A percentile compares a stretch with the other conserved stretches of the same genome.
phyloP scores from a whole-genome alignment of 2,888 invertebrate genomes.

The Trachelus iudaicus region DNA sequence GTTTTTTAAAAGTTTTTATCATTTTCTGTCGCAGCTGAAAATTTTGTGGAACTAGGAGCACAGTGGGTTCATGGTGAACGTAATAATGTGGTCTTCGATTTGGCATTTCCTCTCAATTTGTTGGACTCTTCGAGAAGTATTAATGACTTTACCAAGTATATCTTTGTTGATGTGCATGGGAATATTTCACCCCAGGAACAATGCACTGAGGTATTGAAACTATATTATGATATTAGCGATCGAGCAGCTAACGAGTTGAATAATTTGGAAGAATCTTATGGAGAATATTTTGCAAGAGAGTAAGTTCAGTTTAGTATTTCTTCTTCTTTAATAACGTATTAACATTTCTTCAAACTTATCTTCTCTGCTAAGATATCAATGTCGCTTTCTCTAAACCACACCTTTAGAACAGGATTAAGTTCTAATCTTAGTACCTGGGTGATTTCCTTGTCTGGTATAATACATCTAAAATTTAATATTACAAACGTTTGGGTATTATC shows the following conservation, averaged over 20 bases:
- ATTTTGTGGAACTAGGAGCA: conserved; percentile 78
- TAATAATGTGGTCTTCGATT: conserved; percentile 71
- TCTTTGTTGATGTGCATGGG: conserved; percentile 51
- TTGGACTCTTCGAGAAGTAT: conserved; percentile 48
- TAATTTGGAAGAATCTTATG: conserved; percentile 49
- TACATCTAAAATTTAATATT: conserved; percentile 39
- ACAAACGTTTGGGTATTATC: background rate
- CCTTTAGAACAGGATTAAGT: conserved; percentile 53
- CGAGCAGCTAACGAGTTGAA: conserved; percentile 54
- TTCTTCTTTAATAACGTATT: conserved; percentile 15
- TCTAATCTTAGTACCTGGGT: conserved; percentile 32
- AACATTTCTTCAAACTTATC: conserved; percentile 45
- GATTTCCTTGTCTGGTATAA: conserved; percentile 47
- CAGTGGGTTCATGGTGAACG: conserved; percentile 84
- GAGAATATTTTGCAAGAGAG: conserved; percentile 59
- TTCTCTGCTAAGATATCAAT: conserved; percentile 44
- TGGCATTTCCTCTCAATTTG: conserved; percentile 65
- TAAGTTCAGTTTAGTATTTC: conserved; percentile 39
- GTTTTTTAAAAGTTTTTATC: background rate
- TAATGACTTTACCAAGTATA: conserved; percentile 37
- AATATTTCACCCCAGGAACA: conserved; percentile 58
- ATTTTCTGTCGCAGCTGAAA: conserved; percentile 58
- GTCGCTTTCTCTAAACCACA: conserved; percentile 51
- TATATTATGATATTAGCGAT: conserved; percentile 61
- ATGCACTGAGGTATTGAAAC: conserved; percentile 51